These are phyloP conservation scores for Cosmia pyralina DNA, from an alignment of 2,888 invertebrate species.

Conservation along the genomic window DNA sequence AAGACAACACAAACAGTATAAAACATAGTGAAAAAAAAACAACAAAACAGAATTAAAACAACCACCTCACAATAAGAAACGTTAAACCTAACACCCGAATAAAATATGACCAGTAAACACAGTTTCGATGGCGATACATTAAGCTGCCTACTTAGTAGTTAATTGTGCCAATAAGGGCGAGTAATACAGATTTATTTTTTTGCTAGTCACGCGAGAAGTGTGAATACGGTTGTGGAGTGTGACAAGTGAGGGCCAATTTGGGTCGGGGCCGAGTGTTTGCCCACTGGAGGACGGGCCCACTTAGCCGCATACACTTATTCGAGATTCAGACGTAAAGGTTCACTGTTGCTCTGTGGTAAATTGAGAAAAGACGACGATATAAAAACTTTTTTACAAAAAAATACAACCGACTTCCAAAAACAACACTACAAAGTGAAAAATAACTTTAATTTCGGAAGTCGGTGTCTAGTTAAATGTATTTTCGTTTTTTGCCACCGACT, in stretches of 20 bases:
- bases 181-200: conserved; percentile 75
- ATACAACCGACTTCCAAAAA: too few relatives aligned
- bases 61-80: conserved; percentile 19
- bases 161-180: conserved; percentile 76
- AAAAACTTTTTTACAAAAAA: too few relatives aligned
- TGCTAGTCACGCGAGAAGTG: conserved; percentile 77
- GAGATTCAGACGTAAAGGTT: conserved; percentile 32
- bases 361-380: not conserved
- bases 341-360: conserved; percentile 12
- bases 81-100: conserved; percentile 34
- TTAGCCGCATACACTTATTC: conserved; percentile 47
- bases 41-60: conserved; percentile 1
- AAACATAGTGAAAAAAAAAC: not conserved
- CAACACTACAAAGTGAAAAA: too few relatives aligned
- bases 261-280: conserved; percentile 80
- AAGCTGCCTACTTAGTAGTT: conserved; percentile 59
- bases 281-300: conserved; percentile 66
- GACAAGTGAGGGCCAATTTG: conserved; percentile 82
- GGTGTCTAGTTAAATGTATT: too few relatives aligned
- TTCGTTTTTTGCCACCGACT: too few relatives aligned
- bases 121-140: conserved; percentile 55
- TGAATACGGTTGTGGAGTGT: conserved; percentile 70
- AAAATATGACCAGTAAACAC: conserved; percentile 52
- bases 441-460: too few relatives aligned
- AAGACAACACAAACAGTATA: not conserved